Conservation (phyloP, 53 echinoderm and acorn worm genomes). For the Astropecten irregularis region DNA sequence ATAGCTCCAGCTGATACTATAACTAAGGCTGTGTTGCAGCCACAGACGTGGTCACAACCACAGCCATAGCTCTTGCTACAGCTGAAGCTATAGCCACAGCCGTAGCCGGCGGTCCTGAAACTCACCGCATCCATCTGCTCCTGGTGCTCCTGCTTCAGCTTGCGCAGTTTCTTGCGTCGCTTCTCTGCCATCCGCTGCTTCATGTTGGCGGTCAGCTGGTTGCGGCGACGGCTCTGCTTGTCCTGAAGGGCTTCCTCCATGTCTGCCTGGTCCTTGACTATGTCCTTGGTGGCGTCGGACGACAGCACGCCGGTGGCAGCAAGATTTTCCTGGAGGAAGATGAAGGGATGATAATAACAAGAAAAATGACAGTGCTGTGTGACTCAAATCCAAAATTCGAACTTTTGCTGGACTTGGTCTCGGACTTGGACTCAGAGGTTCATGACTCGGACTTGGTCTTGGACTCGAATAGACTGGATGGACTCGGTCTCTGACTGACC, state of each 20-base stretch:
- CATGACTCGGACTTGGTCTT: too few species aligned
- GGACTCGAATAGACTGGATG: too few species aligned
- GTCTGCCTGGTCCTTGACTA: slow-evolving; percentile 69
- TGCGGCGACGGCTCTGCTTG: slow-evolving; percentile 65
- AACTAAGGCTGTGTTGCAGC: too few species aligned
- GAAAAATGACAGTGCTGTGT: too few species aligned
- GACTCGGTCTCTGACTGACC: too few species aligned
- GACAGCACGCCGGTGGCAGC: slow-evolving; percentile 61
- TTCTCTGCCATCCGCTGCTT: slow-evolving; percentile 94
- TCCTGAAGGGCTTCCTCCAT: slow-evolving; percentile 66
- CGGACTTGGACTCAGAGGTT: too few species aligned
- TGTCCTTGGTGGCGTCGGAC: slow-evolving; percentile 56
- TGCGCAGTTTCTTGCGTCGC: slow-evolving; percentile 79
- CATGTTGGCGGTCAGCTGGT: slow-evolving; percentile 68
- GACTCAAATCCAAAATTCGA: not conserved
- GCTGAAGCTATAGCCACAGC: too few species aligned
- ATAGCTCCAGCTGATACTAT: too few species aligned
- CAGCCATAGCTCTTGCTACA: too few species aligned
- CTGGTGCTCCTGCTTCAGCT: slow-evolving; percentile 81
- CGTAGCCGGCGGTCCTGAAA: too few species aligned
- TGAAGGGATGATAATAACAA: not conserved
- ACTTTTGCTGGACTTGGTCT: too few species aligned
- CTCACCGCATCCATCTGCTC: slow-evolving; percentile 87
- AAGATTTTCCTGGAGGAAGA: slow-evolving; percentile 63
- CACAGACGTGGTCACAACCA: too few species aligned